Percentiles rank a stretch among this genome's conserved stretches.
Evolutionary conservation across 2,113 vertebrate species (phyloP).

Genomic region (Oryzias melastigma): DNA sequence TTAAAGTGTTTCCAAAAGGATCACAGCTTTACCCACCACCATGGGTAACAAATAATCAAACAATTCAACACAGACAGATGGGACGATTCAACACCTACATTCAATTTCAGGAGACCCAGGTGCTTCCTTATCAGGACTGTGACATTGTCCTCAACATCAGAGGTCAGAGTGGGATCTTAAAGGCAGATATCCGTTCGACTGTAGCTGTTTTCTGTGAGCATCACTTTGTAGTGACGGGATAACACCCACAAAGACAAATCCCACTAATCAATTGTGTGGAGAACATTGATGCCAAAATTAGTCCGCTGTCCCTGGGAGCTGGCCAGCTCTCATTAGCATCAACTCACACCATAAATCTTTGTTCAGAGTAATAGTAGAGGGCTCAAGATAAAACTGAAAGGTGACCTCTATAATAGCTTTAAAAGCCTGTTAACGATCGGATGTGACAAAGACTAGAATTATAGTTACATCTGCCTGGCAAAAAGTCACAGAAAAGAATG

Average conservation of each 20-base stretch:
- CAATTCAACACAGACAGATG: too few species aligned
- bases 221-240: neutral
- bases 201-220: neutral
- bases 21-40: too few species aligned
- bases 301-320: neutral
- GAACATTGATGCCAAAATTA: neutral
- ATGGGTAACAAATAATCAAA: too few species aligned
- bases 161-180: neutral
- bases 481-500: too few species aligned
- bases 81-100: too few species aligned
- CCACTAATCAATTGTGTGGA: neutral
- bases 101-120: constrained; percentile 13
- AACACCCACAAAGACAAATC: neutral
- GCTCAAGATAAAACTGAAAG: neutral
- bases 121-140: constrained; percentile 41
- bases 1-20: too few species aligned
- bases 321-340: constrained; percentile 2
- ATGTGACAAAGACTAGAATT: too few species aligned
- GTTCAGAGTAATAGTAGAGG: neutral
- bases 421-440: too few species aligned
- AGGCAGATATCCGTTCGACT: neutral
- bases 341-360: neutral
- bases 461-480: too few species aligned
- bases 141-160: constrained; percentile 6
- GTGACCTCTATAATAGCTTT: neutral